Percentiles rank a stretch among this genome's conserved stretches.
These are phyloP conservation scores for Catharus fuscescens DNA, from an alignment of 2,113 vertebrate species.

Conservation along the genomic window DNA sequence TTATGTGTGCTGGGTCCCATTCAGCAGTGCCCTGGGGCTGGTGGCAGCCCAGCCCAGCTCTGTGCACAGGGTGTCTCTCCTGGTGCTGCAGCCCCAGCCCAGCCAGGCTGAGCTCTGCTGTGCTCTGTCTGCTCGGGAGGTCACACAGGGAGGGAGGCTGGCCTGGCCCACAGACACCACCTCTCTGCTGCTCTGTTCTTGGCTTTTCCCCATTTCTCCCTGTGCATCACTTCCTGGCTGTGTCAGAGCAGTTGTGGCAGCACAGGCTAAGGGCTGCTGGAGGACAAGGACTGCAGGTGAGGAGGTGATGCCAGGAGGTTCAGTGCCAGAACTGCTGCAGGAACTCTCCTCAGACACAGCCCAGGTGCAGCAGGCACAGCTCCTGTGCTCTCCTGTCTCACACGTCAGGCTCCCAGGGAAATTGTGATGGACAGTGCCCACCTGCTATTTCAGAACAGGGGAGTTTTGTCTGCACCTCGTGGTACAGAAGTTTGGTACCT, in stretches of 20 bases:
- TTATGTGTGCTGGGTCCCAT: not conserved
- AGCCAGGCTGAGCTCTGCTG: not conserved
- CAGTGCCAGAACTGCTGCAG: not conserved
- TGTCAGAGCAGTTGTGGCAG: not conserved
- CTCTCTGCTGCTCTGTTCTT: not conserved
- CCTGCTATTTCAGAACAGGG: not conserved
- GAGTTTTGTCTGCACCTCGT: accelerated
- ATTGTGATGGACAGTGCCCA: accelerated
- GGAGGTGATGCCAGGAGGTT: not conserved
- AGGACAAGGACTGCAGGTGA: not conserved
- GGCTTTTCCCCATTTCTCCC: not conserved
- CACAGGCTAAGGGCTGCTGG: not conserved
- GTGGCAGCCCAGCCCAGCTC: not conserved
- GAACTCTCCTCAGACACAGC: not conserved
- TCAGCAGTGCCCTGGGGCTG: not conserved
- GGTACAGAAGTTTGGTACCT: not conserved
- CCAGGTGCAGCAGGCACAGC: not conserved
- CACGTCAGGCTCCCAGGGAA: not conserved
- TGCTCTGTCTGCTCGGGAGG: accelerated
- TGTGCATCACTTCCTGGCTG: not conserved
- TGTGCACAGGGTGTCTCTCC: not conserved
- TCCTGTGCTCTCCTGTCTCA: accelerated
- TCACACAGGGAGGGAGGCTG: not conserved
- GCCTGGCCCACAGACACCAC: not conserved
- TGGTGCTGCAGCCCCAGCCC: not conserved